Percentiles rank a stretch among this genome's conserved stretches.
Evolutionary conservation across 1,140 invertebrate species (phyloP).

Genomic region (Lepidurus apus): DNA sequence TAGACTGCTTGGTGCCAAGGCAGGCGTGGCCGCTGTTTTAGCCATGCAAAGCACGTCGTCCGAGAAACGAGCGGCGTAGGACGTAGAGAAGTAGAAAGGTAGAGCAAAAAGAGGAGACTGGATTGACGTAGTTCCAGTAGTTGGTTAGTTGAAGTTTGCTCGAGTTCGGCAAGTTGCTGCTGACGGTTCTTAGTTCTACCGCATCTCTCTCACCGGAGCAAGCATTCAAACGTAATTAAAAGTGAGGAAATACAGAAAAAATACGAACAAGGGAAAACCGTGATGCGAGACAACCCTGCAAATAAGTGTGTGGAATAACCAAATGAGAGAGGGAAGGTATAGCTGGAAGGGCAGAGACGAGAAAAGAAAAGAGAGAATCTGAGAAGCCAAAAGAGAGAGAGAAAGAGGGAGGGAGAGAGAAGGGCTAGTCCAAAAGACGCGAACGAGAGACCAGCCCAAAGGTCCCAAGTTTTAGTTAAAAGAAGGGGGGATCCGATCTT

Average conservation of each 20-base stretch:
- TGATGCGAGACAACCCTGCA: background rate
- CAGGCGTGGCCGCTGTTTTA: conserved; percentile 7
- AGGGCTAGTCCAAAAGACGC: background rate
- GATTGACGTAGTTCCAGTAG: background rate
- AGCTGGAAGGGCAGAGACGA: background rate
- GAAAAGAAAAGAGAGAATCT: background rate
- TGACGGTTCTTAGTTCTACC: background rate
- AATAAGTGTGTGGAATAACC: background rate
- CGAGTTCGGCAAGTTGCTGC: background rate
- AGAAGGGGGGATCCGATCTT: background rate
- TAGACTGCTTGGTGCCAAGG: conserved; percentile 20
- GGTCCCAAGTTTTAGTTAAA: background rate
- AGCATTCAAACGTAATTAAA: background rate
- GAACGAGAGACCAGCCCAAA: background rate
- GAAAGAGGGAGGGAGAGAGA: background rate
- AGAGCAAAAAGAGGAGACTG: background rate
- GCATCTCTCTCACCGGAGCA: background rate
- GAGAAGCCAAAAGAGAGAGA: background rate
- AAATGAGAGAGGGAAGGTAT: background rate
- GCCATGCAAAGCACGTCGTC: conserved; percentile 11
- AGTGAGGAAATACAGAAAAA: background rate
- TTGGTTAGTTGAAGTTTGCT: background rate
- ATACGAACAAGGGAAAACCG: background rate
- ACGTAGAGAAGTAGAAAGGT: background rate
- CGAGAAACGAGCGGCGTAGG: background rate